phyloP scores from a whole-genome alignment of 1,140 invertebrate species.

The Cyrtorhinus lividipennis region DNA sequence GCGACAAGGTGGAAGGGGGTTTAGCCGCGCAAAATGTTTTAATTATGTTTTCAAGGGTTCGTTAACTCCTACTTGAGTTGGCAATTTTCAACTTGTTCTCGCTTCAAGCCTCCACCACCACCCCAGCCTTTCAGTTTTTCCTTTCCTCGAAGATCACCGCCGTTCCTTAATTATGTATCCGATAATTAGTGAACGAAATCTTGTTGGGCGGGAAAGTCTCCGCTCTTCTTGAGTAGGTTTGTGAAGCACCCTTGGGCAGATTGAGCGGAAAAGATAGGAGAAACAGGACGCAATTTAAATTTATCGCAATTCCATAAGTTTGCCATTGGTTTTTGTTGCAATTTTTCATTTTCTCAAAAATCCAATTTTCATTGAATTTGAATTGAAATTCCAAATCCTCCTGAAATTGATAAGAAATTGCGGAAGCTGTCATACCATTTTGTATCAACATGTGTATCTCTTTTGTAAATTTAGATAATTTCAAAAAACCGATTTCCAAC shows the following conservation, averaged over 20 bases:
- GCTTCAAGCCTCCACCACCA: neutral
- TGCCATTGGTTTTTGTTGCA: no score
- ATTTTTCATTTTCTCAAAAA: no score
- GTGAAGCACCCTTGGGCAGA: neutral
- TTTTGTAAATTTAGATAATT: no score
- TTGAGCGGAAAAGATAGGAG: no score
- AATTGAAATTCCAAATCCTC: no score
- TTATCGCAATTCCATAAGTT: no score
- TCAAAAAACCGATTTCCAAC: no score
- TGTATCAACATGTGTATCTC: no score
- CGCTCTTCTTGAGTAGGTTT: neutral
- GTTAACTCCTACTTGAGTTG: conserved; percentile 9
- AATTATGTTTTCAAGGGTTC: conserved; percentile 8
- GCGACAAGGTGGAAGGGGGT: neutral
- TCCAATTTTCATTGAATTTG: no score
- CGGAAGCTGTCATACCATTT: no score
- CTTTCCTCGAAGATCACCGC: neutral
- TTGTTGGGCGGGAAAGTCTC: neutral
- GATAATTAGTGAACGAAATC: conserved; percentile 8
- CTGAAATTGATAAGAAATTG: no score
- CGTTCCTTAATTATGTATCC: neutral
- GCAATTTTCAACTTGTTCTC: conserved; percentile 8
- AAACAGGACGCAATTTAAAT: no score
- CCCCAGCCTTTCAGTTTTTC: neutral
- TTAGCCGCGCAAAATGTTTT: conserved; percentile 9